Percentiles rank a stretch among this genome's conserved stretches.
Evolutionary conservation across 2,797 vertebrate species (phyloP).

Genomic region (Gila robusta): DNA sequence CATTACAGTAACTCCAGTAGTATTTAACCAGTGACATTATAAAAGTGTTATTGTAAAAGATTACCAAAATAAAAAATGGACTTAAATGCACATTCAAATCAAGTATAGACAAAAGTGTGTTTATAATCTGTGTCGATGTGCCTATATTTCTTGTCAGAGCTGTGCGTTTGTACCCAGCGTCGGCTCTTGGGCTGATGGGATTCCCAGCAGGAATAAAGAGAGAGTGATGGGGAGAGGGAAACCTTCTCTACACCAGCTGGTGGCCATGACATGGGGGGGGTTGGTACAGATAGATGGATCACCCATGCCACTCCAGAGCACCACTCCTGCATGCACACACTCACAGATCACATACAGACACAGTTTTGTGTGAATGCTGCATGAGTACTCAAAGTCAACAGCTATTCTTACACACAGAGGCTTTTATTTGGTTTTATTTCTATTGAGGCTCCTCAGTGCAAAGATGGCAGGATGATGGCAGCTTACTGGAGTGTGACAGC

Average conservation of each 20-base stretch:
- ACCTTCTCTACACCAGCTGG: constrained; percentile 25
- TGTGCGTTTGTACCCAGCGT: constrained; percentile 9
- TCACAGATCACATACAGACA: background rate
- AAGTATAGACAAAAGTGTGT: background rate
- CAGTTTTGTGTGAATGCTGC: background rate
- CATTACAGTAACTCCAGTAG: background rate
- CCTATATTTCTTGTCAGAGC: constrained; percentile 17
- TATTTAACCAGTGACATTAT: background rate
- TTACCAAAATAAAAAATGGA: background rate
- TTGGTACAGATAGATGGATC: constrained; percentile 17
- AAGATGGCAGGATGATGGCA: background rate
- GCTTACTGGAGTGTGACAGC: background rate
- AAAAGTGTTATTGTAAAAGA: background rate
- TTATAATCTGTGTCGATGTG: background rate
- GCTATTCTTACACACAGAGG: constrained; percentile 7
- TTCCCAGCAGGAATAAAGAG: constrained; percentile 30
- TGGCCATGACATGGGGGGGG: background rate
- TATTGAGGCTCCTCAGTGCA: background rate
- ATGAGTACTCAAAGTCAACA: constrained; percentile 26
- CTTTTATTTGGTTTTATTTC: constrained; percentile 15
- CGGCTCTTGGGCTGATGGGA: constrained; percentile 7
- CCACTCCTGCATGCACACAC: constrained; percentile 24
- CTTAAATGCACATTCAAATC: background rate
- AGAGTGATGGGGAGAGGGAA: constrained; percentile 16
- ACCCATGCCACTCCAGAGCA: constrained; percentile 12